Percentiles rank a stretch among this genome's conserved stretches.
phyloP scores from a whole-genome alignment of 2,113 vertebrate species.

The Callospermophilus lateralis region DNA sequence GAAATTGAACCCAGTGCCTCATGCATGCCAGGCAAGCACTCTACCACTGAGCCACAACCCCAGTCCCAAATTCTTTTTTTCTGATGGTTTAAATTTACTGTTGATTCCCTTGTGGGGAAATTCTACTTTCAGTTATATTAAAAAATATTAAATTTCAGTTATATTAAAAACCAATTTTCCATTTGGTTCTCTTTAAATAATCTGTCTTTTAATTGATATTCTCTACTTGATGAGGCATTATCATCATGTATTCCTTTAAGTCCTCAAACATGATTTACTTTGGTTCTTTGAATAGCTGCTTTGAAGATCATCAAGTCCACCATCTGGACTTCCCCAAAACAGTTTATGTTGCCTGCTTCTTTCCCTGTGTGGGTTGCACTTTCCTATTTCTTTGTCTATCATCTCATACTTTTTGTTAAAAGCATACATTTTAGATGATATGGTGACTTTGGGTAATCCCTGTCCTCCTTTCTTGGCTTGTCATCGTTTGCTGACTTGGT shows the following conservation, averaged over 20 bases:
- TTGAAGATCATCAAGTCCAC: background rate
- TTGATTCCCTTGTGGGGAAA: background rate
- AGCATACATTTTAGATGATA: background rate
- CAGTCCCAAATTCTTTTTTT: background rate
- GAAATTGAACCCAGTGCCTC: no score
- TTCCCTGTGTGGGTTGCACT: background rate
- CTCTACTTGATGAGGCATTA: background rate
- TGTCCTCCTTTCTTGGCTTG: background rate
- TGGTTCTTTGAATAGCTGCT: constrained; percentile 23
- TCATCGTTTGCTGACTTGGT: background rate
- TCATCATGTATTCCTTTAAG: background rate
- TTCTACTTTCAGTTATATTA: background rate
- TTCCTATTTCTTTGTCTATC: constrained; percentile 34
- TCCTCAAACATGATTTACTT: background rate
- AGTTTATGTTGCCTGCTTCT: background rate
- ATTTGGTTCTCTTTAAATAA: background rate
- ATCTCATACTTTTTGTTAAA: background rate
- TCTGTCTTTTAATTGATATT: background rate
- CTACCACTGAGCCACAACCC: no score
- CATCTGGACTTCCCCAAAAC: constrained; percentile 9
- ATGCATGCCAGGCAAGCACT: no score
- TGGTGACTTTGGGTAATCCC: background rate
- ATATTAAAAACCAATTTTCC: background rate
- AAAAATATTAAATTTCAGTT: background rate
- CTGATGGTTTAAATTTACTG: background rate